Evolutionary conservation across 2,113 vertebrate genomes (phyloP), one percentile per base, ranked within the genome.

Genomic region (Psittacus erithacus): DNA sequence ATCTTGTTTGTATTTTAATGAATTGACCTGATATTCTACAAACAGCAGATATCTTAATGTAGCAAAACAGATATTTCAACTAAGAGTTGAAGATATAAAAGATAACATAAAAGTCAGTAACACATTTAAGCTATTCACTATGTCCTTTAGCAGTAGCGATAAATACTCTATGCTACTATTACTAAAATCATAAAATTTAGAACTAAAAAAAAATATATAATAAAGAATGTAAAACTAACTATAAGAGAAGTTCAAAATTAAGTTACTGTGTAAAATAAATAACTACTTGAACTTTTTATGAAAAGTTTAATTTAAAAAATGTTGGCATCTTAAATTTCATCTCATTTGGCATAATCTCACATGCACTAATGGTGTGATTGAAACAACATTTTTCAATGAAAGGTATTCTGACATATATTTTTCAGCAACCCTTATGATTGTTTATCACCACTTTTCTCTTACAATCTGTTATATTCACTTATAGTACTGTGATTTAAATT

Each of bases 1-100:
- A 7, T 49, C 4, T 11, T 57, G 3, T 46, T 85, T 55, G 5
- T 0, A 0, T 31, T 79, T 43, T 43, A 47, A 44, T 2, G 11
- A 92, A 69, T 35, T 9, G 9, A 17, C 33, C 29, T 77, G 39
- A 17, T 12, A 33, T 46, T 50, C n/a, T 41, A n/a, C 4, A 3
- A 82, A 63, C 25, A 78, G 13, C 23, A 43, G 10, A 16, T 43
- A 70, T 8, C 19, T 74, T 83, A 60, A 63, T 41, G 7, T 17
- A 70, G 41, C 63, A 74, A 92, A 44, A n/a, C 0, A 70, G 11
- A 10, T 57, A 74, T 27, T 81, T 81, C 28, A 50, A 7, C 53
- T 76, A 75, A 49, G 5, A 55, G 4, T 7, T 71, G 46, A 89
- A 87, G 8, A 81, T 33, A 8, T 23, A 29, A 41, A 76, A 50